Percentiles rank a stretch among this genome's conserved stretches.
These are phyloP conservation scores for Hippocampus mohnikei DNA, from an alignment of 2,113 vertebrate genomes.

Conservation along the genomic window DNA sequence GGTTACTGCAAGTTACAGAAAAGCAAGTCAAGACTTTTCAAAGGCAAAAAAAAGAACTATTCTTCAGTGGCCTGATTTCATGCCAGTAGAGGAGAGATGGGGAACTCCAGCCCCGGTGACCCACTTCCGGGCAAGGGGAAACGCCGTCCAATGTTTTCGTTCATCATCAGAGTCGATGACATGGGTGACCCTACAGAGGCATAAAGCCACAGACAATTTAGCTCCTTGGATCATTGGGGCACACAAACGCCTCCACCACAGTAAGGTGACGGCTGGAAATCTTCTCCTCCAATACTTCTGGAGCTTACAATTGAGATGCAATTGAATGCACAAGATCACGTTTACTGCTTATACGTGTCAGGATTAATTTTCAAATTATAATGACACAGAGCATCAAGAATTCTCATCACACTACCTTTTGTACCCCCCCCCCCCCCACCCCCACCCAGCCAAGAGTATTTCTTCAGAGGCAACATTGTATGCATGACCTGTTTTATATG, in stretches of 20 bases:
- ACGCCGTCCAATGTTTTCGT: background rate
- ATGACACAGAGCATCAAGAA: conserved; percentile 28
- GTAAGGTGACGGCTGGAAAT: too few relatives aligned
- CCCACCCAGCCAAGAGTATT: conserved; percentile 23
- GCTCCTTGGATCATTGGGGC: too few relatives aligned
- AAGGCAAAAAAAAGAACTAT: background rate
- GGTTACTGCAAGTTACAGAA: background rate
- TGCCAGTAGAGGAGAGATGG: background rate
- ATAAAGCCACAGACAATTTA: too few relatives aligned
- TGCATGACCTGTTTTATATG: conserved; percentile 25
- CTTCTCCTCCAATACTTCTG: background rate
- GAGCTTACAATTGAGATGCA: background rate
- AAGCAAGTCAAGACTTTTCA: background rate
- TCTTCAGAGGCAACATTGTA: conserved; percentile 42
- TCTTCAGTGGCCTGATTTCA: background rate
- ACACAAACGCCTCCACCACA: too few relatives aligned
- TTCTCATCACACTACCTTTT: conserved; percentile 16
- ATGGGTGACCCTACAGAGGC: too few relatives aligned
- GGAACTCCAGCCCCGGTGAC: too few relatives aligned
- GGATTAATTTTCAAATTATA: conserved; percentile 8
- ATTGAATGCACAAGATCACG: conserved; percentile 5
- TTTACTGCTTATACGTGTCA: background rate
- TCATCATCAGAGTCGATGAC: too few relatives aligned
- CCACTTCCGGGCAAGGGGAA: background rate
- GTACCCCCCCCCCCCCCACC: conserved; percentile 2